These are phyloP conservation scores for Andricus grossulariae DNA, from an alignment of 1,140 invertebrate species.

Conservation along the genomic window DNA sequence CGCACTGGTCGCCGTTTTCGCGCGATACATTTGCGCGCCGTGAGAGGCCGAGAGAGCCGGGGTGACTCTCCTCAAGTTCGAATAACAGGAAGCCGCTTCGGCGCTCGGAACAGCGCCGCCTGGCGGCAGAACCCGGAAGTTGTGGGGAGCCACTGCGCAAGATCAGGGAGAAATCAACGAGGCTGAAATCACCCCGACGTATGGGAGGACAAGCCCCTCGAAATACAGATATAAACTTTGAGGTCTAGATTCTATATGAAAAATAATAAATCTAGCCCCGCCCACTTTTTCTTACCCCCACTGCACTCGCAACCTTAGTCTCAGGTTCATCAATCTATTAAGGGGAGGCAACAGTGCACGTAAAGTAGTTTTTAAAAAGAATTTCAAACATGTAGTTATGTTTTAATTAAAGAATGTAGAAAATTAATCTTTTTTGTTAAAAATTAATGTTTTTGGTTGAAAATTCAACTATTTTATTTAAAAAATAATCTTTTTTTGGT, in stretches of 20 bases:
- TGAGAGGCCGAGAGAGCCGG: slow-evolving; percentile 47
- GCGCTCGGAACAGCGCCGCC: slow-evolving; percentile 68
- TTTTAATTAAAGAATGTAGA: too few species aligned
- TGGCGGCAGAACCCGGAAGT: slow-evolving; percentile 58
- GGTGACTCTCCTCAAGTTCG: slow-evolving; percentile 37
- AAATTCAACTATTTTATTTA: too few species aligned
- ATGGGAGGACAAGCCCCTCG: slow-evolving; percentile 17
- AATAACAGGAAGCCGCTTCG: slow-evolving; percentile 55
- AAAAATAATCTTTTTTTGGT: too few species aligned
- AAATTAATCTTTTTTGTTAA: too few species aligned
- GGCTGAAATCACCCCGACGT: slow-evolving; percentile 37
- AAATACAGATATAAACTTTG: slow-evolving; percentile 41
- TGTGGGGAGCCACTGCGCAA: slow-evolving; percentile 45
- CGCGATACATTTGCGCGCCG: slow-evolving; percentile 63
- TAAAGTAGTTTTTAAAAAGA: too few species aligned
- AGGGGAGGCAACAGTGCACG: too few species aligned
- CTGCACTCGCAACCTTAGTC: not conserved
- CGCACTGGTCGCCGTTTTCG: slow-evolving; percentile 44
- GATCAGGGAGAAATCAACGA: slow-evolving; percentile 36
- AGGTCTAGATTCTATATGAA: slow-evolving; percentile 39
- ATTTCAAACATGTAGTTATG: too few species aligned
- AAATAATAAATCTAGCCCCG: slow-evolving; percentile 41
- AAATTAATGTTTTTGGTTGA: too few species aligned
- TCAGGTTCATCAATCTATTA: not conserved
- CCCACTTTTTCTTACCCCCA: not conserved